Conservation (phyloP, 2,113 vertebrate species). For the Arizona elegans region DNA sequence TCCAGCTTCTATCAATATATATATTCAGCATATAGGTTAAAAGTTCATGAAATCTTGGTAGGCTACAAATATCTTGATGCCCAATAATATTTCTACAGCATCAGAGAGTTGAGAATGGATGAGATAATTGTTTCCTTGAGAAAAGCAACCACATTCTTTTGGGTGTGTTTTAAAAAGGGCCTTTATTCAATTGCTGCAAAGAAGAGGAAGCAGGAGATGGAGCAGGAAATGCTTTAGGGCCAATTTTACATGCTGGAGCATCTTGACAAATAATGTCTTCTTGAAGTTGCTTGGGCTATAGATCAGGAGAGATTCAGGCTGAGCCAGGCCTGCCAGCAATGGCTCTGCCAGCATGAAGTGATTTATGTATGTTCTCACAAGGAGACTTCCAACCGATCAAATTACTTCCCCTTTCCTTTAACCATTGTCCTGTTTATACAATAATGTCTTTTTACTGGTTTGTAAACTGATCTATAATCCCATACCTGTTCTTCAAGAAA, state of each 20-base stretch:
- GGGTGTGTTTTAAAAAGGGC: background rate
- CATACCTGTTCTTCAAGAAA: background rate
- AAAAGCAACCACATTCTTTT: background rate
- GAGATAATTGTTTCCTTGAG: background rate
- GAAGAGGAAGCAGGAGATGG: constrained; percentile 8
- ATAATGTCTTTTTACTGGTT: constrained; percentile 19
- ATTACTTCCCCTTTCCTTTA: background rate
- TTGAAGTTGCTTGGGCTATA: background rate
- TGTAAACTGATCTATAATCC: constrained; percentile 1
- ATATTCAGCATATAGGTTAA: background rate
- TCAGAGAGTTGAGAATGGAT: background rate
- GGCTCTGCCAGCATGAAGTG: background rate
- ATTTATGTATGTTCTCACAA: background rate
- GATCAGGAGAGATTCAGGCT: background rate
- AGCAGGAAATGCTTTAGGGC: constrained; percentile 29
- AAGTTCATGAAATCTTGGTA: background rate
- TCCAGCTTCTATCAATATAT: background rate
- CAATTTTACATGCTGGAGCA: background rate
- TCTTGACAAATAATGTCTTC: background rate
- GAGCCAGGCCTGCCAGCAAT: background rate
- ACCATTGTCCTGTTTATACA: background rate
- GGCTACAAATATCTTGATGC: background rate
- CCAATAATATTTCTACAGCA: background rate
- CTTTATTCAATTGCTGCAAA: constrained; percentile 25
- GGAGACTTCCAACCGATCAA: background rate